Conservation (phyloP, 2,888 invertebrate species). For the Dyspetes luteomarginatus region DNA sequence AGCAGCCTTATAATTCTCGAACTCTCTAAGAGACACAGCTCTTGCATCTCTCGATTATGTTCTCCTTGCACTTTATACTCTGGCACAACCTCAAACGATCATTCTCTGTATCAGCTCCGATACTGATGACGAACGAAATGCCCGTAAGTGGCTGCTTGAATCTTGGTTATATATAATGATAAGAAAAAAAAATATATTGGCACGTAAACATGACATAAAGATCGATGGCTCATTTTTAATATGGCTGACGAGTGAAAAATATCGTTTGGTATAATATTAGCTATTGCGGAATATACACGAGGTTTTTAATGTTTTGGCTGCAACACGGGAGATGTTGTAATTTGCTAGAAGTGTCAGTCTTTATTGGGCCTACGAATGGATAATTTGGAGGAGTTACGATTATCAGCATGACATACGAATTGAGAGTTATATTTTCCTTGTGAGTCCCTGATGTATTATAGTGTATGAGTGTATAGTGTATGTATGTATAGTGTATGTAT, state of each 20-base stretch:
- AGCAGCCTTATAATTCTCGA: constrained; percentile 21
- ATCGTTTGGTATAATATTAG: constrained; percentile 20
- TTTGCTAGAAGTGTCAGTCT: too few species aligned
- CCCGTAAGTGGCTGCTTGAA: constrained; percentile 44
- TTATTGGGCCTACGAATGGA: too few species aligned
- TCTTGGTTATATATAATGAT: constrained; percentile 30
- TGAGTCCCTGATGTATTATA: neutral
- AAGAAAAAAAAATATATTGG: constrained; percentile 2
- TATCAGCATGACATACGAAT: too few species aligned
- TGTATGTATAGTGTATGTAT: too few species aligned
- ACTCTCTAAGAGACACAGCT: neutral
- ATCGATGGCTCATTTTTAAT: constrained; percentile 14
- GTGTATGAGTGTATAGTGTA: too few species aligned
- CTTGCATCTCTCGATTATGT: neutral
- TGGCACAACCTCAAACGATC: neutral
- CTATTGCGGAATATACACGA: constrained; percentile 5
- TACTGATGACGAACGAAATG: constrained; percentile 8
- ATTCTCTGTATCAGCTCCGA: neutral
- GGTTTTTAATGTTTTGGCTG: neutral
- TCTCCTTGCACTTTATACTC: neutral
- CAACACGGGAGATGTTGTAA: constrained; percentile 24
- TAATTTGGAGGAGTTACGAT: too few species aligned
- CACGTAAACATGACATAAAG: constrained; percentile 4
- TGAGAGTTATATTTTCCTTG: too few species aligned
- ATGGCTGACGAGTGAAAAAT: neutral